These are phyloP conservation scores for Plecotus auritus DNA, from an alignment of 2,113 vertebrate genomes.

Conservation along the genomic window DNA sequence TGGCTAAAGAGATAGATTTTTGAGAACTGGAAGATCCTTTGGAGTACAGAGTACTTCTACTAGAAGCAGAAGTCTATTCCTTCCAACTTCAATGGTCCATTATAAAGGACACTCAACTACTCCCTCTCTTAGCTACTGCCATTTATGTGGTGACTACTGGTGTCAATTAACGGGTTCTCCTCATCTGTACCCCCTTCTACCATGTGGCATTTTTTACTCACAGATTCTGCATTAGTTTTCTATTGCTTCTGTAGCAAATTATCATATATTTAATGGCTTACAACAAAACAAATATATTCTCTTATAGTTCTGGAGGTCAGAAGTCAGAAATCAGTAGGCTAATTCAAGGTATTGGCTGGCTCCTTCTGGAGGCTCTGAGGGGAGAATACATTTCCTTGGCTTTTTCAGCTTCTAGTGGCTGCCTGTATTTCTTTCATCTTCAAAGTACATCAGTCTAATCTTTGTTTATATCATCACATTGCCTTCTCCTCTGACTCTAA, in stretches of 20 bases:
- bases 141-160: background rate
- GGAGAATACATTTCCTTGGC: background rate
- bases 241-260: background rate
- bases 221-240: background rate
- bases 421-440: background rate
- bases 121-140: background rate
- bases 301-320: background rate
- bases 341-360: background rate
- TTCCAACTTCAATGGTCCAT: background rate
- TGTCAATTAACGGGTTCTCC: background rate
- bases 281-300: background rate
- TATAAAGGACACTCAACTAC: background rate
- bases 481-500: background rate
- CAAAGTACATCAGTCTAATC: background rate
- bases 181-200: background rate
- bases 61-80: background rate
- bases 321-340: background rate
- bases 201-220: background rate
- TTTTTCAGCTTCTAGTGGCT: background rate
- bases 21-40: background rate
- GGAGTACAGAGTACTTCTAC: background rate
- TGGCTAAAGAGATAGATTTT: background rate
- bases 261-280: background rate
- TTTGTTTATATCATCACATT: background rate
- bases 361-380: background rate